Evolutionary conservation across 1,140 invertebrate species (phyloP), one percentile per base, ranked within the genome.

Genomic region (Theocolax elegans): DNA sequence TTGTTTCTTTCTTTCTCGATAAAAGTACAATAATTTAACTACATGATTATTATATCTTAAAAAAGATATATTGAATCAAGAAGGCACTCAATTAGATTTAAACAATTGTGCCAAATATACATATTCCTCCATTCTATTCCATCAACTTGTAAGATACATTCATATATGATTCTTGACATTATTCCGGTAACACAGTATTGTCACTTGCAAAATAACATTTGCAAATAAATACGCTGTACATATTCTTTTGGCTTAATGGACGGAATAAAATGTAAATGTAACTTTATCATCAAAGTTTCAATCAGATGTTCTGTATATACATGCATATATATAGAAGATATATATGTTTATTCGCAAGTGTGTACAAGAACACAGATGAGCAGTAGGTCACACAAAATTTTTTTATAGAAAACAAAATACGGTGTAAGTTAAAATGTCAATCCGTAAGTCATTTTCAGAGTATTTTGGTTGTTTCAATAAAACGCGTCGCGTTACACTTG

Each of bases 161-260:
- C 38, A 21, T 53, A 53, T 54, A 68, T 35, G 12, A 68, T 46
- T 63, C 17, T 54, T 19, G 56, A 17, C 10, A n/a, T 21, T 42
- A 6, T 46, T 42, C 13, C 31, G 25, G 21, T 62, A 51, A 31
- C 13, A 40, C 21, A 40, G 35, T 44, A 63, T 53, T 54, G 58
- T 63, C 59, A 13, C 49, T 53, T 62, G 35, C 27, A 62, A 69
- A n/a, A n/a, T n/a, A n/a, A 54, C 29, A 42, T 63, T 35, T 54
- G 31, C 27, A 25, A 63, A 31, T 56, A 62, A 35, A 42, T 51
- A 69, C 48, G 27, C 46, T 35, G 49, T 62, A 25, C 63, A 68
- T 58, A 63, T 13, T 68, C 21, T 19, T 68, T 60, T 68, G 66
- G 66, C 66, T 68, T 56, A 3, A n/a, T 69, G 67, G 67, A 69